A percentile compares a stretch with the other conserved stretches of the same genome.
phyloP scores from a whole-genome alignment of 2,113 vertebrate species.

The Brachirus orientalis region DNA sequence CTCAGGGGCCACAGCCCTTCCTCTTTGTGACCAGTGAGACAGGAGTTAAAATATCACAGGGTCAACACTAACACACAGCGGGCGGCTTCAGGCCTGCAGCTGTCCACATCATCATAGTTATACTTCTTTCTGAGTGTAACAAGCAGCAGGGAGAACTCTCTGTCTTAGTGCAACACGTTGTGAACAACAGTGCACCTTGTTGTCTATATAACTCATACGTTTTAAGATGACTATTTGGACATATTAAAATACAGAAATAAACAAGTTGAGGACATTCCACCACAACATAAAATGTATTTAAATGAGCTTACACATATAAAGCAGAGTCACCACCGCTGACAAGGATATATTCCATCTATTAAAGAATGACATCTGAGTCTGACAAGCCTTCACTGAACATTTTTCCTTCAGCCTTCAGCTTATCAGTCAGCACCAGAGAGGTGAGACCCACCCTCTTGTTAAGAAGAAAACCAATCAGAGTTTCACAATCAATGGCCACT shows the following conservation, averaged over 20 bases:
- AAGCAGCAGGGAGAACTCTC: slow-evolving; percentile 7
- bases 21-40: slow-evolving; percentile 34
- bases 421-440: slow-evolving; percentile 55
- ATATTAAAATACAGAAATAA: slow-evolving; percentile 9
- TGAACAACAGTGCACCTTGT: background rate
- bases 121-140: background rate
- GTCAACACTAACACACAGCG: slow-evolving; percentile 38
- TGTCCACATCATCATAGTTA: slow-evolving; percentile 43
- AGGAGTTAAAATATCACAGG: slow-evolving; percentile 62
- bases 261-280: slow-evolving; percentile 15
- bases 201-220: too few species aligned
- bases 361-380: slow-evolving; percentile 58
- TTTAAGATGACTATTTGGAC: background rate
- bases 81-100: slow-evolving; percentile 47
- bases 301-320: slow-evolving; percentile 55
- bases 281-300: slow-evolving; percentile 30
- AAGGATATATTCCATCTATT: slow-evolving; percentile 62
- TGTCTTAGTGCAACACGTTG: background rate
- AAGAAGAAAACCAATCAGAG: slow-evolving; percentile 72
- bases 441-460: slow-evolving; percentile 52
- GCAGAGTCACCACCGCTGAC: slow-evolving; percentile 48
- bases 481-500: slow-evolving; percentile 55
- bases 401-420: slow-evolving; percentile 61
- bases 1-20: slow-evolving; percentile 27
- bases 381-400: slow-evolving; percentile 50